These are phyloP conservation scores for Remorina albescens DNA, from an alignment of 2,797 vertebrate species.

Conservation along the genomic window DNA sequence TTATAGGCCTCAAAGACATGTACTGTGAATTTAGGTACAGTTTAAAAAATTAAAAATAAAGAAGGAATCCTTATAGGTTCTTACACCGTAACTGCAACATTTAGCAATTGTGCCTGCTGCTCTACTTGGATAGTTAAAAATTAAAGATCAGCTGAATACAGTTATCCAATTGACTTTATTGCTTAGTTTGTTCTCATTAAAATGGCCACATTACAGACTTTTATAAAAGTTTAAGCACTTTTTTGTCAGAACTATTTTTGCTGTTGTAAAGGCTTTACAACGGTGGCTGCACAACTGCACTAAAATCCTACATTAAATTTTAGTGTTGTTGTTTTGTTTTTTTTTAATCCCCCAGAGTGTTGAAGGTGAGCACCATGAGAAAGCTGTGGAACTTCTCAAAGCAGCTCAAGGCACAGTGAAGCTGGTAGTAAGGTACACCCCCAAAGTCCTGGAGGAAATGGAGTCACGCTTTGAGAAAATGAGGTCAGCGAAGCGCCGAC, in stretches of 20 bases:
- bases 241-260: conserved; percentile 3
- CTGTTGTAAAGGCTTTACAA: conserved; percentile 12
- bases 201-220: conserved; percentile 40
- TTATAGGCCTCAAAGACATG: not conserved
- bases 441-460: conserved; percentile 98
- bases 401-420: conserved; percentile 98
- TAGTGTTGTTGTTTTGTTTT: conserved; percentile 16
- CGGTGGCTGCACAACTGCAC: not conserved
- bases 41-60: too few relatives aligned
- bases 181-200: conserved; percentile 34
- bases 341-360: conserved; percentile 88
- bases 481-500: conserved; percentile 97
- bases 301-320: conserved; percentile 19
- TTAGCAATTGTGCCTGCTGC: not conserved
- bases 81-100: not conserved
- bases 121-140: conserved; percentile 5
- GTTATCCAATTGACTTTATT: conserved; percentile 44
- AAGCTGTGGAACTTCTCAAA: conserved; percentile 97
- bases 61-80: not conserved
- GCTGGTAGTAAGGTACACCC: conserved; percentile 97
- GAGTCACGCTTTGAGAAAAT: conserved; percentile 99
- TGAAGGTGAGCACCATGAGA: conserved; percentile 98
- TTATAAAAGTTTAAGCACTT: conserved; percentile 21
- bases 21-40: too few relatives aligned
- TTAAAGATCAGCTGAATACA: conserved; percentile 16